Evolutionary conservation across 2,797 vertebrate genomes (phyloP), one percentile per base, ranked within the genome.

Genomic region (Notamacropus eugenii): DNA sequence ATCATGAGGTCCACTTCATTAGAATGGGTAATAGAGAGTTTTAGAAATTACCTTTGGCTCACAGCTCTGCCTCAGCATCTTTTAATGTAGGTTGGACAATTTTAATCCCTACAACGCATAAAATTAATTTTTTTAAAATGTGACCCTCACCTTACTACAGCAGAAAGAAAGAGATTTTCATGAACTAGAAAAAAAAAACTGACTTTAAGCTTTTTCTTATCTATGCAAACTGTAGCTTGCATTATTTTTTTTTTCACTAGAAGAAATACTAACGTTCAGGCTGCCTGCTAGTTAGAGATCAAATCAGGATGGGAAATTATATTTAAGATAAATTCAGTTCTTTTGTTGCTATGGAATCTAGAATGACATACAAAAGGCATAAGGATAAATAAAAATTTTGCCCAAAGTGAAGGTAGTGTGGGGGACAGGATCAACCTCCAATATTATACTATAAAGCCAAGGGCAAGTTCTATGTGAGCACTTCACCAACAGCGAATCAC

Each of bases 11-110:
- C 14, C 1, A 67, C 5, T 67, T 67, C 14, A 67, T 19, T n/a
- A n/a, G 13, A 19, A 0, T 5, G 34, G 1, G n/a, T 5, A n/a
- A 67, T n/a, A 1, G 34, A n/a, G 1, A 13, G 5, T 67, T 67
- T 67, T 1, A n/a, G n/a, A 67, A 59, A 59, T 14, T 19, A 31
- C 6, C 14, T 5, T 16, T 67, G 13, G 14, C 14, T n/a, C 1
- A 19, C 1, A n/a, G 14, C 1, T 67, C 62, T 67, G 34, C 12
- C 28, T 67, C 34, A n/a, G 31, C 6, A 5, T n/a, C 14, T n/a
- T 67, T 67, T n/a, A 67, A 5, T n/a, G 31, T n/a, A n/a, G 5
- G 14, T n/a, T 67, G 34, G 13, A 67, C 5, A 67, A 19, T n/a
- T 67, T 67, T 67, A 67, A n/a, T 67, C 34, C 62, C 14, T 14